These are phyloP conservation scores for Lepus timidus DNA, from an alignment of 2,113 vertebrate genomes.

Conservation along the genomic window DNA sequence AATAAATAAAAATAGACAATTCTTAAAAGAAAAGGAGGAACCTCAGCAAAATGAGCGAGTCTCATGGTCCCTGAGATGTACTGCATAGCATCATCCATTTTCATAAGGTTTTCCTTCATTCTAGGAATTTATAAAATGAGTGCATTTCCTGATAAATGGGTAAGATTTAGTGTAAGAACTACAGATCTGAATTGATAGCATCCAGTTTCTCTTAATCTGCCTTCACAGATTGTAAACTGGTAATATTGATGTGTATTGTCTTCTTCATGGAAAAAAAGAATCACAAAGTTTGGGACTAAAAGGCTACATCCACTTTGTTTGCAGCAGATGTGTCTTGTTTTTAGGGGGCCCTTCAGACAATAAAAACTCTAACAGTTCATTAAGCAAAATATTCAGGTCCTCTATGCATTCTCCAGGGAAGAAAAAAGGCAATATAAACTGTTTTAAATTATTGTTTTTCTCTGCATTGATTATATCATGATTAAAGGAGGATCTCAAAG, in stretches of 20 bases:
- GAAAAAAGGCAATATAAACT: constrained; percentile 94
- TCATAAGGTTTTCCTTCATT: constrained; percentile 98
- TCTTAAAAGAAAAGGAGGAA: constrained; percentile 90
- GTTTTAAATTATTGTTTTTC: constrained; percentile 94
- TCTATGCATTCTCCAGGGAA: constrained; percentile 95
- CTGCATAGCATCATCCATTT: constrained; percentile 95
- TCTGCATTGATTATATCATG: constrained; percentile 92
- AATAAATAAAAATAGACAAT: too few species aligned
- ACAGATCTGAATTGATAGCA: constrained; percentile 93
- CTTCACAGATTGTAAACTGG: constrained; percentile 95
- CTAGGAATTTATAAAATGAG: constrained; percentile 92
- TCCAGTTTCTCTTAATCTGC: constrained; percentile 89
- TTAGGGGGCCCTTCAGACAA: constrained; percentile 91
- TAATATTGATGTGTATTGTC: constrained; percentile 96
- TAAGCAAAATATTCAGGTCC: constrained; percentile 93
- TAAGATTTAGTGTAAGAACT: constrained; percentile 94
- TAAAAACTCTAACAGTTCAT: constrained; percentile 91
- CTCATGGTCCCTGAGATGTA: constrained; percentile 95
- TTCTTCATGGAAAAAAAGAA: constrained; percentile 90
- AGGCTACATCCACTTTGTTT: too few species aligned
- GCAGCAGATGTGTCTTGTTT: background rate
- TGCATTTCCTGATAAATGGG: constrained; percentile 87
- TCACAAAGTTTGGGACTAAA: constrained; percentile 82
- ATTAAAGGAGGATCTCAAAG: constrained; percentile 95
- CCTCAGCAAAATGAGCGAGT: constrained; percentile 96